Base-by-base conservation (phyloP, 1,140 invertebrate genomes). In the Goniozus legneri region DNA sequence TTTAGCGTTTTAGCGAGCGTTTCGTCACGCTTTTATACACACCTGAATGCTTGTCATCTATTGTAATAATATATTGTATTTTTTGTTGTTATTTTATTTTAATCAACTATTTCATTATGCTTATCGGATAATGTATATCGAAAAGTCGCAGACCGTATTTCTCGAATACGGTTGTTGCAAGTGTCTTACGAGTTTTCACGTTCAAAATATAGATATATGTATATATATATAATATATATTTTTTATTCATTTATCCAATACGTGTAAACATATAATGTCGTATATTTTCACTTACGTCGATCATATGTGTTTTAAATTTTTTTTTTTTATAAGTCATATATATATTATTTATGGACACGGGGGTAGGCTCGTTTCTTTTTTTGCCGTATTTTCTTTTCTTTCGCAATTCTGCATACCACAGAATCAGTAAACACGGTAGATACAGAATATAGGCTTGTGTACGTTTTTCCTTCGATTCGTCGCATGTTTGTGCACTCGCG, bases 131-230 rank as follows among this genome's bases (percentile, higher is more conserved):
- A 27, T 38, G 18, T 50, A 47, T 60, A 48, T 51, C 50, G 54
- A 56, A 64, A 61, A 61, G 27, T 64, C 55, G 59, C 54, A 56
- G 54, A 59, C 45, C 56, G 50, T 54, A 45, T 53, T 61, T 54
- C 7, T 35, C 33, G 37, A 58, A 58, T 54, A 56, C 50, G 49
- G 52, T 52, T 52, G 54, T 40, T 50, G 55, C 53, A 48, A 37
- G 43, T 58, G 10, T 16, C 16, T 41, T 44, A 22, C 20, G 36
- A 40, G 31, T 51, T 45, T 27, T n/a, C n/a, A 27, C 32, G 6
- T 6, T 15, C 32, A 34, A 40, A 44, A 50, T 44, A 34, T 42
- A 33, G 44, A 45, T 40, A 38, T 30, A 42, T 43, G 34, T 48
- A 46, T 49, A 56, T 45, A 46, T 56, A 49, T 56, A 36, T 52